Evolutionary conservation across 2,113 vertebrate genomes (phyloP).

Genomic region (Mixornis gularis): DNA sequence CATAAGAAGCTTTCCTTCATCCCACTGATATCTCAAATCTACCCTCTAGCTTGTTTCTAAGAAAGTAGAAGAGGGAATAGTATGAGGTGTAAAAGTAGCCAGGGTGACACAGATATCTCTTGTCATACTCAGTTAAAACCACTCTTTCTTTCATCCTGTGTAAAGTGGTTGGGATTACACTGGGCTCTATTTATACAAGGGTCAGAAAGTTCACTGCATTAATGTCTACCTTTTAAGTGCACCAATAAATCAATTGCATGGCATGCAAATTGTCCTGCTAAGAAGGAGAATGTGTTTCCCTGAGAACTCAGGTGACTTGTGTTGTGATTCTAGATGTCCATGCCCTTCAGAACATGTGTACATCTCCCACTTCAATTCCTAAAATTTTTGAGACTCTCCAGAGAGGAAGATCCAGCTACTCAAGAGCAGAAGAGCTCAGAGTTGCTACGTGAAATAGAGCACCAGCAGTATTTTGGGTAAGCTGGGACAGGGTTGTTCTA

Average conservation of each 20-base stretch:
- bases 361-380: conserved; percentile 57
- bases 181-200: neutral
- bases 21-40: neutral
- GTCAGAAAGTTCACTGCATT: conserved; percentile 37
- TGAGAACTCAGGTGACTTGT: neutral
- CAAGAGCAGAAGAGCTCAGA: conserved; percentile 12
- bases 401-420: conserved; percentile 10
- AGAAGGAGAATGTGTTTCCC: neutral
- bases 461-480: conserved; percentile 44
- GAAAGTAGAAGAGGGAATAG: neutral
- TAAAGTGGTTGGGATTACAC: conserved; percentile 16
- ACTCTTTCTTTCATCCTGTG: neutral
- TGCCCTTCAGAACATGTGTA: conserved; percentile 61
- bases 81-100: neutral
- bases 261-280: neutral
- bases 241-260: conserved; percentile 11
- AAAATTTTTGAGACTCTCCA: conserved; percentile 40
- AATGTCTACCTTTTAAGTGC: conserved; percentile 8
- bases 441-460: conserved; percentile 37
- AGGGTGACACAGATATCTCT: neutral
- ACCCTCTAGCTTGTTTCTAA: neutral
- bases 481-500: neutral
- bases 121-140: neutral
- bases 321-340: conserved; percentile 50
- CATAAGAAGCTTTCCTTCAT: neutral